Evolutionary conservation across 2,888 invertebrate genomes (phyloP).

Genomic region (Callyntrura guangdongensis): DNA sequence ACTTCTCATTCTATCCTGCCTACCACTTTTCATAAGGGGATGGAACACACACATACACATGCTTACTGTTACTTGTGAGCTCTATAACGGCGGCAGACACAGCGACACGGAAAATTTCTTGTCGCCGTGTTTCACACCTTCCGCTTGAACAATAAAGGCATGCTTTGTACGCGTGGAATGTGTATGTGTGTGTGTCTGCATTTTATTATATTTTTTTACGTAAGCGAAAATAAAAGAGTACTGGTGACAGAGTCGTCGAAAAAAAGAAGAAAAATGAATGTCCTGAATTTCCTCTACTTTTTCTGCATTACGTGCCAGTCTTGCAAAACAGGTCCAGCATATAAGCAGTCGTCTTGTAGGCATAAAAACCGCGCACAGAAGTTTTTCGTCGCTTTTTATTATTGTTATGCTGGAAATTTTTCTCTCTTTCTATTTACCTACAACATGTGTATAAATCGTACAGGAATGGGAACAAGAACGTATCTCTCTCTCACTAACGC

Average conservation of each 20-base stretch:
- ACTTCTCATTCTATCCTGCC: not conserved
- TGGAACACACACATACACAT: no score
- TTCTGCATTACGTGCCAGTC: slow-evolving; percentile 51
- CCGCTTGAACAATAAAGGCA: slow-evolving; percentile 68
- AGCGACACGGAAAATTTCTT: slow-evolving; percentile 54
- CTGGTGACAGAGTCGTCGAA: not conserved
- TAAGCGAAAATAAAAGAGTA: not conserved
- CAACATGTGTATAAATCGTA: not conserved
- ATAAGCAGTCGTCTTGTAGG: not conserved
- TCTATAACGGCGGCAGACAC: not conserved
- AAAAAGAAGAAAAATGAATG: slow-evolving; percentile 43
- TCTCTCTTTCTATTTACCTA: not conserved
- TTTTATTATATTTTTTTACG: not conserved
- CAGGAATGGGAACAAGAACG: slow-evolving; percentile 53
- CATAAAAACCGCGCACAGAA: no score
- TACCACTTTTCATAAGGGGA: no score
- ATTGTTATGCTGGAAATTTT: slow-evolving; percentile 5
- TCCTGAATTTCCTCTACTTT: slow-evolving; percentile 55
- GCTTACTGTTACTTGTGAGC: no score
- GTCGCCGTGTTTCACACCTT: slow-evolving; percentile 73
- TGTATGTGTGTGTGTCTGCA: slow-evolving; percentile 16
- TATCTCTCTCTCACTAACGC: slow-evolving; percentile 33
- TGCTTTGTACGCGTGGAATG: slow-evolving; percentile 9
- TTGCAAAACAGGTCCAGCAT: slow-evolving; percentile 29
- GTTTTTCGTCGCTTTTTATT: not conserved